These are phyloP conservation scores for Dendrolimus houi DNA, from an alignment of 2,888 invertebrate genomes.

Conservation along the genomic window DNA sequence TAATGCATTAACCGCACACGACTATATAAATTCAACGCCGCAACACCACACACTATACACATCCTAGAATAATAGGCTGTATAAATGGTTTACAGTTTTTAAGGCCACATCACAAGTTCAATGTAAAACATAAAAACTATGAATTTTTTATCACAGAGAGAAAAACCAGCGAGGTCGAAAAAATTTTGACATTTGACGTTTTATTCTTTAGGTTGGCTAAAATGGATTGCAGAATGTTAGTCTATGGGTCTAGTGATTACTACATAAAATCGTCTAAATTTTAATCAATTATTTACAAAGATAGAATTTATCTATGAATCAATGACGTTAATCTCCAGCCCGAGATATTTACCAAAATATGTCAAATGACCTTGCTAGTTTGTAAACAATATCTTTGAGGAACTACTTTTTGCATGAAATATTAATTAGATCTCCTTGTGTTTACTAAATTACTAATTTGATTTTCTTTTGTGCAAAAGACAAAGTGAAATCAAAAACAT, in stretches of 20 bases:
- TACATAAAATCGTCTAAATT: background rate
- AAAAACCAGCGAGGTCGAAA: conserved; percentile 48
- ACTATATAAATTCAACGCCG: conserved; percentile 45
- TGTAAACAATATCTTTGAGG: conserved; percentile 82
- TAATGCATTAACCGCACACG: conserved; percentile 48
- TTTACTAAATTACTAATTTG: conserved; percentile 38
- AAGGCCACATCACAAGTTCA: conserved; percentile 60
- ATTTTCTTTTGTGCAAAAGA: conserved; percentile 18
- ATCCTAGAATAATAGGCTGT: conserved; percentile 51
- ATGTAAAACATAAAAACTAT: conserved; percentile 48
- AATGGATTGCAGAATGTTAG: conserved; percentile 6
- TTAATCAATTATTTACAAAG: conserved; percentile 14
- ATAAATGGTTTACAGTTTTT: conserved; percentile 35
- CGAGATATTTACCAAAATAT: conserved; percentile 54
- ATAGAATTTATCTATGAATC: conserved; percentile 24
- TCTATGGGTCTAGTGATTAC: conserved; percentile 19
- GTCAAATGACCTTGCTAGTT: conserved; percentile 84
- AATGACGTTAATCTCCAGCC: conserved; percentile 18
- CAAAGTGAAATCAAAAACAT: conserved; percentile 25
- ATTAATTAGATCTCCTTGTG: conserved; percentile 68
- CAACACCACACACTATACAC: conserved; percentile 54
- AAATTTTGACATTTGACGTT: conserved; percentile 26
- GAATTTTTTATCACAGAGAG: conserved; percentile 51
- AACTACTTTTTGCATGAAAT: conserved; percentile 57
- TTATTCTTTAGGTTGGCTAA: conserved; percentile 19